phyloP scores from a whole-genome alignment of 2,113 vertebrate species.

The Cryptotis parvus region DNA sequence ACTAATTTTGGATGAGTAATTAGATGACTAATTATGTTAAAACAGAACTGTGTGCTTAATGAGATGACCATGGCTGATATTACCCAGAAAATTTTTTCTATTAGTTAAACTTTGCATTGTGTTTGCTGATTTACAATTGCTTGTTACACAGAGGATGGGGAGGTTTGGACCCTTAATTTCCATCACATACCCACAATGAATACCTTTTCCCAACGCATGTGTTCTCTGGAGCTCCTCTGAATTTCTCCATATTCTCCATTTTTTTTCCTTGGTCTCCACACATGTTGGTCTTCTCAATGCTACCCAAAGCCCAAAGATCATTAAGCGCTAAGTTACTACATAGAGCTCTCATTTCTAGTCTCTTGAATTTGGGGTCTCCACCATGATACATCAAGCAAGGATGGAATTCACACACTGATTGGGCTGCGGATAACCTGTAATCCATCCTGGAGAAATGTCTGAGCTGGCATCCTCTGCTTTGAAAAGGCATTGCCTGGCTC shows the following conservation, averaged over 20 bases:
- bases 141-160: background rate
- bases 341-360: background rate
- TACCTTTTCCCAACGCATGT: background rate
- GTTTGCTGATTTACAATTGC: background rate
- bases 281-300: background rate
- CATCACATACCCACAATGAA: background rate
- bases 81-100: slow-evolving; percentile 25
- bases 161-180: background rate
- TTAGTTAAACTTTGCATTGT: slow-evolving; percentile 16
- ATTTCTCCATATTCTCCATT: background rate
- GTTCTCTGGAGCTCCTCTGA: no score
- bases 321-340: slow-evolving; percentile 36
- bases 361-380: background rate
- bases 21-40: slow-evolving; percentile 80
- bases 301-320: background rate
- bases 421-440: slow-evolving; percentile 47
- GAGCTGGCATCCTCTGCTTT: slow-evolving; percentile 65
- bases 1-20: slow-evolving; percentile 79
- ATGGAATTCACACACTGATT: slow-evolving; percentile 39
- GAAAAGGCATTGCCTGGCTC: slow-evolving; percentile 43
- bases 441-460: slow-evolving; percentile 35
- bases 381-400: slow-evolving; percentile 50
- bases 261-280: background rate
- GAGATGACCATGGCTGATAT: slow-evolving; percentile 38
- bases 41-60: slow-evolving; percentile 70